Percentiles rank a stretch among this genome's conserved stretches.
These are phyloP conservation scores for Plecotus auritus DNA, from an alignment of 2,113 vertebrate species.

Conservation along the genomic window DNA sequence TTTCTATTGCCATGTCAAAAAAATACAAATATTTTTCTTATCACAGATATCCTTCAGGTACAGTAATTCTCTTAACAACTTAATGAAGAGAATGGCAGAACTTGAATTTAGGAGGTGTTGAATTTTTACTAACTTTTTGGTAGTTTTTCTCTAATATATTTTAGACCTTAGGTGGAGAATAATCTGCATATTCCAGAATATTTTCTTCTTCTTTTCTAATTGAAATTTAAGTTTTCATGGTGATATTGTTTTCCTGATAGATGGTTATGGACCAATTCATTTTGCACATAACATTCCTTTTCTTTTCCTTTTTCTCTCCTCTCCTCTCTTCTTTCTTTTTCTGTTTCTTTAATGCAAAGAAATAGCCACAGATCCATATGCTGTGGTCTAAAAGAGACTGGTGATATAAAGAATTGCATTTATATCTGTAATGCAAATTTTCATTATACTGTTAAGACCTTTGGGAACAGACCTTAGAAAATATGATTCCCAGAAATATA, in stretches of 20 bases:
- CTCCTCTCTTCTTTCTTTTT: neutral
- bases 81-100: neutral
- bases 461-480: neutral
- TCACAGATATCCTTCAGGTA: neutral
- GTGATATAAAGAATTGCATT: neutral
- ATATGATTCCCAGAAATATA: neutral
- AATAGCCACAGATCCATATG: neutral
- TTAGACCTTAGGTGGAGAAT: neutral
- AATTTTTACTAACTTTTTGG: neutral
- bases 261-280: neutral
- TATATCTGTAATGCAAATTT: neutral
- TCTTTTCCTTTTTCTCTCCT: neutral
- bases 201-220: neutral
- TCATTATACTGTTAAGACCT: neutral
- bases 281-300: neutral
- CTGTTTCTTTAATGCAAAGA: neutral
- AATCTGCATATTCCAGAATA: neutral
- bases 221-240: neutral
- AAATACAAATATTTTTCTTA: neutral
- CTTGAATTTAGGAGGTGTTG: neutral
- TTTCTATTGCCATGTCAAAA: neutral
- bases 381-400: neutral
- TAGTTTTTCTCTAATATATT: neutral
- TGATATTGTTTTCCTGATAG: neutral
- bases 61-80: neutral